Base-by-base conservation (phyloP, 2,797 vertebrate genomes). In the Hoplostethus atlanticus region DNA sequence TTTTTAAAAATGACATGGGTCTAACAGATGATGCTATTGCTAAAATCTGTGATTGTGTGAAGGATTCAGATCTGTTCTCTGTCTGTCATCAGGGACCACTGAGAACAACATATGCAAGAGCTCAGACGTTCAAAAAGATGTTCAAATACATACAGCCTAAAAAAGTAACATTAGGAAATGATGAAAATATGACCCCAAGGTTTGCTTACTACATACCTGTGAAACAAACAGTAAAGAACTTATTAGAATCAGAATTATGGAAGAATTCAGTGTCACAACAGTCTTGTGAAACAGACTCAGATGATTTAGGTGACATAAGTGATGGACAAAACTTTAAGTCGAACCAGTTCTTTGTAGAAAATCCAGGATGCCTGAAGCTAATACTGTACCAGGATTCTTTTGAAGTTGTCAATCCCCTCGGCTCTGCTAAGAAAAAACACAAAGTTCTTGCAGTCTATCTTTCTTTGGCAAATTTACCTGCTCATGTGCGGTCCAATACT, bases 1-100 rank as follows among this genome's bases (percentile, higher is more conserved):
- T 74, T 31, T 30, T 74, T 7, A 71, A 77, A 75, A 8, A 75
- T 61, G 48, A 79, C 10, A 12, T 59, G 21, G 1, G 10, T 59
- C 42, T 76, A 42, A 52, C 60, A 12, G 64, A 77, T 73, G 70
- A 77, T 54, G 65, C 38, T 6, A 17, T 71, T 13, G 12, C 31
- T 28, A 68, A 73, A 79, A 55, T 79, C n/a, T 70, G 51, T 64
- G 44, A 64, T 21, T 72, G 48, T 65, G 30, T 79, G 0, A 69
- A 54, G 8, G 70, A 74, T 11, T 80, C 62, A 17, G 77, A 84
- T 73, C 13, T 78, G 28, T 84, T 84, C 30, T 78, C 74, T 59
- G 36, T 3, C 13, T 65, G 28, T 55, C 77, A 81, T 36, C 46
- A 59, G 13, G 81, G 73, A 6, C 76, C 61, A n/a, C 53, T 73